Evolutionary conservation across 2,113 vertebrate species (phyloP).

Genomic region (Anhinga anhinga): DNA sequence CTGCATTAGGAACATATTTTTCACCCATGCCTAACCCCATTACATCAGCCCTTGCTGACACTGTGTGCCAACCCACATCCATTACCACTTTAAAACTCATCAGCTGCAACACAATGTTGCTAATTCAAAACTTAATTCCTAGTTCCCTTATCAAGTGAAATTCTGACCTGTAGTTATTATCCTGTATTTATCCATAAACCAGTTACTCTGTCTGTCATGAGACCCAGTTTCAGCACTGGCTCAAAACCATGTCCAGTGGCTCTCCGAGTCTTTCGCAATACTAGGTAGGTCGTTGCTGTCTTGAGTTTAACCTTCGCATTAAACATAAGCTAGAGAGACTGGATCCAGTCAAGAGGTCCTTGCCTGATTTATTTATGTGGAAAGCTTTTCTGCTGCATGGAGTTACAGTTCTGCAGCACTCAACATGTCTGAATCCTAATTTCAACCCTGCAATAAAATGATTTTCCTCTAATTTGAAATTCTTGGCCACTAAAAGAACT

Average conservation of each 20-base stretch:
- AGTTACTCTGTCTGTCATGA: not conserved
- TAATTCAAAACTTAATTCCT: not conserved
- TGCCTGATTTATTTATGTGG: not conserved
- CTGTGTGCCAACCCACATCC: not conserved
- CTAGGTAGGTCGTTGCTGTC: not conserved
- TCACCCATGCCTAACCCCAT: not conserved
- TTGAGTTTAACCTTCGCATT: not conserved
- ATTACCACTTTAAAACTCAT: not conserved
- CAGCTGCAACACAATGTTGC: not conserved
- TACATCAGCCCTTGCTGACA: not conserved
- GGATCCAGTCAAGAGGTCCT: not conserved
- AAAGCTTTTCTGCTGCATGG: not conserved
- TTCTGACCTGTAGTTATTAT: not conserved
- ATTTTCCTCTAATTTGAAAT: slow-evolving; percentile 28
- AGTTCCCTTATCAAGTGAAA: not conserved
- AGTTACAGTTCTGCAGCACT: not conserved
- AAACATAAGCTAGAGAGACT: not conserved
- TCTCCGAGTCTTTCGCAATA: not conserved
- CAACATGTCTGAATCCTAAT: not conserved
- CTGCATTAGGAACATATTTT: not conserved
- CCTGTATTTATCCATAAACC: not conserved
- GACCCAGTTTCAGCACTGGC: not conserved
- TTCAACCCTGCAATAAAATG: not conserved
- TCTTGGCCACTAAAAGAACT: not conserved
- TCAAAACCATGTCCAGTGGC: not conserved